Evolutionary conservation across 2,888 invertebrate genomes (phyloP), one percentile per base, ranked within the genome.

Genomic region (Parnassius orleans): DNA sequence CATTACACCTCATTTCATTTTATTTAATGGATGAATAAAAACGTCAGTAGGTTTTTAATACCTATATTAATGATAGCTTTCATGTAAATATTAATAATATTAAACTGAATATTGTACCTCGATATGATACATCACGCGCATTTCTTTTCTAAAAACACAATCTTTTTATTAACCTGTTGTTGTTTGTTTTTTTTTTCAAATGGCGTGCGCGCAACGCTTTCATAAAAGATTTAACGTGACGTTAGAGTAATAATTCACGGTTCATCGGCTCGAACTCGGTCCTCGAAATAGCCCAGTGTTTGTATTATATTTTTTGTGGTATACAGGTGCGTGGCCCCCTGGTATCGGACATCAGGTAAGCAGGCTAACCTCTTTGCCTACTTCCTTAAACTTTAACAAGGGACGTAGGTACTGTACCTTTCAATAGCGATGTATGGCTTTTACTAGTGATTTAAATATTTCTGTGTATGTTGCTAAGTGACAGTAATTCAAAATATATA

Each of bases 301-400:
- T 69, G 72, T 88, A 78, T 80, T 79, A 79, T 85, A 84, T 86
- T 59, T 59, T 89, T 87, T 88, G 77, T 86, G 72, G 74, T 81
- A 48, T 57, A 53, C 63, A 63, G 63, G 63, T 63, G 63, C 63
- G 52, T 59, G 48, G 52, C 46, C 48, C 58, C 50, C 14, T 59
- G 47, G 53, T 41, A 41, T 46, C 72, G 72, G 68, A 76, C 84
- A 84, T 84, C 85, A 85, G 86, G 84, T 76, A 73, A 71, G 67
- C 72, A 68, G 76, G 74, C 76, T 78, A 80, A 80, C 80, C 80
- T 77, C 79, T 78, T 55, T 58, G 51, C 11, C 50, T 44, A 52
- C 24, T 51, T 51, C 54, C 54, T 44, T 44, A 58, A 58, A 53
- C 52, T 44, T 19, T 15, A 24, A 52, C 1, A 57, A 42, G 19